These are phyloP conservation scores for Rhagonycha fulva DNA, from an alignment of 2,888 invertebrate genomes.

Conservation along the genomic window DNA sequence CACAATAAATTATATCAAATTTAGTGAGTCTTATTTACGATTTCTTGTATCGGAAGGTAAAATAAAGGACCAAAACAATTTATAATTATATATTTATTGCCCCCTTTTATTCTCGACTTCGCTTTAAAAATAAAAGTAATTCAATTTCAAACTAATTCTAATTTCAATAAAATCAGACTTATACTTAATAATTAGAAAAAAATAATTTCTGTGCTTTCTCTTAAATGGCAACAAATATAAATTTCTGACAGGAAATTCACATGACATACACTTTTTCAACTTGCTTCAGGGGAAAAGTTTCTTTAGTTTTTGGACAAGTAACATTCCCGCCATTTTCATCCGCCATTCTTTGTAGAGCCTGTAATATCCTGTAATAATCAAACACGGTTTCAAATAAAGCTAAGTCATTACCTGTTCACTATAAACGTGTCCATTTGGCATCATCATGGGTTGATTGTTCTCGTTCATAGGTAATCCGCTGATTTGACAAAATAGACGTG, in stretches of 20 bases:
- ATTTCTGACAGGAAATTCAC: constrained; percentile 59
- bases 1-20: neutral
- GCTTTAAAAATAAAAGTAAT: neutral
- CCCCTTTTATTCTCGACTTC: neutral
- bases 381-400: constrained; percentile 1
- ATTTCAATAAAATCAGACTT: neutral
- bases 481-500: constrained; percentile 89
- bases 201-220: neutral
- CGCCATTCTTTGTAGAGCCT: constrained; percentile 92
- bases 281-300: constrained; percentile 87
- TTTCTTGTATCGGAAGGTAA: no score
- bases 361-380: constrained; percentile 42
- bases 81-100: neutral
- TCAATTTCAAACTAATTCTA: neutral
- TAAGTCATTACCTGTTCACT: constrained; percentile 75
- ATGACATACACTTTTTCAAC: constrained; percentile 97
- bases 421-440: constrained; percentile 98
- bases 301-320: constrained; percentile 92
- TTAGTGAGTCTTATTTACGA: neutral
- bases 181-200: neutral
- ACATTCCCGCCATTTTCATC: constrained; percentile 87
- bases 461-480: constrained; percentile 93
- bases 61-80: neutral
- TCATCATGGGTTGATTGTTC: constrained; percentile 97
- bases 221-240: neutral